phyloP scores from a whole-genome alignment of 2,113 vertebrate genomes.

The Ophiodon elongatus region DNA sequence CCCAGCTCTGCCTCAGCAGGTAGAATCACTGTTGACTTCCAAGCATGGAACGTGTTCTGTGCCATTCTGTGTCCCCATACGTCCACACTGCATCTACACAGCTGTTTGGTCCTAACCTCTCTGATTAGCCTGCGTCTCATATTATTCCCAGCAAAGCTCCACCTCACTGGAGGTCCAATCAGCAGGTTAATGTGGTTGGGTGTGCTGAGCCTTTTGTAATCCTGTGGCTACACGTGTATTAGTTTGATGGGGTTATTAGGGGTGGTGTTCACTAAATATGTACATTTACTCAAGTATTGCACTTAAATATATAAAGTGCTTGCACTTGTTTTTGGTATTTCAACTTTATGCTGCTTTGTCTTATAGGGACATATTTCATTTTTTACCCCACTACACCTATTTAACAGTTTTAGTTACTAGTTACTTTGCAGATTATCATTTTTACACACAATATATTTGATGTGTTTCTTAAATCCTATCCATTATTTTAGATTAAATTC shows the following conservation, averaged over 20 bases:
- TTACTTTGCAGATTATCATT: neutral
- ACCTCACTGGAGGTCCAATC: slow-evolving; percentile 1
- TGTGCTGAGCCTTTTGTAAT: neutral
- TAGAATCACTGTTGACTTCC: neutral
- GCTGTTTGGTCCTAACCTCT: neutral
- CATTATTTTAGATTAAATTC: neutral
- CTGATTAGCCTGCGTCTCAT: neutral
- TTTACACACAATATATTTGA: neutral
- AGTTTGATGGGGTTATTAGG: neutral
- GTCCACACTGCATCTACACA: no score
- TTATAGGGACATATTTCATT: neutral
- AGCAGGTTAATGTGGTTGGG: slow-evolving; percentile 1
- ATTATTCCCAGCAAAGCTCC: neutral
- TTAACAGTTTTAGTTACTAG: neutral
- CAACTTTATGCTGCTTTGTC: neutral
- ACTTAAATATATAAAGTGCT: neutral
- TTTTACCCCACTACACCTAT: neutral
- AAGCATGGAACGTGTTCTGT: neutral
- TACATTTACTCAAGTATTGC: neutral
- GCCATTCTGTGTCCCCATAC: neutral
- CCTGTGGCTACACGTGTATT: neutral
- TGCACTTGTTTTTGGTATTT: neutral
- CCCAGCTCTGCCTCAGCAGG: neutral
- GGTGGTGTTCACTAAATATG: neutral
- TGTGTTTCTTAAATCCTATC: neutral